Base-by-base conservation (phyloP, 2,888 invertebrate genomes). In the Napeogenes sylphis region DNA sequence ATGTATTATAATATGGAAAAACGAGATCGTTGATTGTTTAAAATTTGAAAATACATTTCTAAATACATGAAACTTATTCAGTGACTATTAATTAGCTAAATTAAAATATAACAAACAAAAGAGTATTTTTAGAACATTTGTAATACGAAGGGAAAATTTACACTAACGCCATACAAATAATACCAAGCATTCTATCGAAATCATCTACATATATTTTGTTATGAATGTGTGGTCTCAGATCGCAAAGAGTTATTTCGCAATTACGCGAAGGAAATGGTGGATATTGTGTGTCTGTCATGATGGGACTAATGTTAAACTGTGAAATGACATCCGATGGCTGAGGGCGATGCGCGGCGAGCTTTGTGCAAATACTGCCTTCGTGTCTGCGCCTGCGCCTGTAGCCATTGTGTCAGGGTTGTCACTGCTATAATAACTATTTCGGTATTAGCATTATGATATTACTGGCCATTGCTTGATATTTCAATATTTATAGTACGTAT, bases 341-440 rank as follows among this genome's bases (percentile, higher is more conserved):
- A 71, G 71, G 85, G 87, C 85, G 76, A 71, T 77, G 72, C 66
- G 81, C 83, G 82, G 82, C 70, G 73, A 68, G 75, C 86, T 87
- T 85, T 89, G 87, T 83, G 79, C 82, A 85, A 88, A 87, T 84
- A 87, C 75, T 75, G 70, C 73, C 71, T 74, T 69, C 69, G 72
- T 70, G 69, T 72, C 65, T 71, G 72, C 71, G 73, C 72, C 65
- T 71, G 72, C 71, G 73, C 75, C 76, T 70, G 69, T 68, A 67
- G 76, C 76, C 73, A 69, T 66, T 74, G 76, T 70, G 65, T 56
- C 70, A 70, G 59, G 72, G 70, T 61, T 67, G 65, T 58, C 64
- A 59, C 30, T 42, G 47, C 59, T 42, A 5, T 54, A 61, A 59
- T 42, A 47, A 59, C 55, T 38, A 14, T 33, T 55, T 35, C 56